A percentile compares a stretch with the other conserved stretches of the same genome.
Evolutionary conservation across 2,113 vertebrate species (phyloP).

Genomic region (Setophaga petechia): DNA sequence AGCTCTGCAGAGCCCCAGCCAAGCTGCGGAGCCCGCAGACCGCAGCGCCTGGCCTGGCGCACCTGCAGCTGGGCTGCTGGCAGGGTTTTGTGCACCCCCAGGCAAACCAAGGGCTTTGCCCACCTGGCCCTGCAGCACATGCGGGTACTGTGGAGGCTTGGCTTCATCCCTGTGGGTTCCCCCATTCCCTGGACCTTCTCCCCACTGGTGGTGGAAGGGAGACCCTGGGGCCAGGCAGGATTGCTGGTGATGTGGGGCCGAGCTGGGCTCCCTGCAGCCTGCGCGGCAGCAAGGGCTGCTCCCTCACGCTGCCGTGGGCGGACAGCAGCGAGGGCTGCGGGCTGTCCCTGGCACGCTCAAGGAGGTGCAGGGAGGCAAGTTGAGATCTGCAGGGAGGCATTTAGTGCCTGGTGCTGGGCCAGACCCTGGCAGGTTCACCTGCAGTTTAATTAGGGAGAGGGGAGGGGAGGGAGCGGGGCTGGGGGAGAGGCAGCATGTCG

Average conservation of each 20-base stretch:
- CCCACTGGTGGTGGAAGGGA: neutral
- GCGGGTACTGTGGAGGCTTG: neutral
- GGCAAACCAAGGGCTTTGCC: constrained; percentile 24
- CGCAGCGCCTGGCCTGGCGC: neutral
- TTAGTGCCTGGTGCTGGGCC: constrained; percentile 58
- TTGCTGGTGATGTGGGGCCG: fast-evolving
- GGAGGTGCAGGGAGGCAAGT: constrained; percentile 72
- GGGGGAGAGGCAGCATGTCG: constrained; percentile 50
- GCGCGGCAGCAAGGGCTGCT: neutral
- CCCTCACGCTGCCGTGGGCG: neutral
- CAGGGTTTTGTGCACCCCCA: neutral
- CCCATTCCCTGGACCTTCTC: neutral
- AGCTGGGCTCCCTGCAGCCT: neutral
- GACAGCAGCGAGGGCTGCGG: neutral
- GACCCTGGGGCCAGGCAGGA: neutral
- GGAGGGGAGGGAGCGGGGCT: constrained; percentile 31
- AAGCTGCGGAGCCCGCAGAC: neutral
- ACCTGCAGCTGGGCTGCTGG: constrained; percentile 22
- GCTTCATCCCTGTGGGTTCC: neutral
- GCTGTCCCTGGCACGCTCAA: constrained; percentile 38
- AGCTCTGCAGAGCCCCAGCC: neutral
- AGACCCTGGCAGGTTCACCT: constrained; percentile 76
- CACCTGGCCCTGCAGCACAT: neutral
- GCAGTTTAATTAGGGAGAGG: constrained; percentile 74
- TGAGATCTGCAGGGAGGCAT: constrained; percentile 67